Evolutionary conservation across 2,113 vertebrate genomes (phyloP).

Genomic region (Labeo catla): DNA sequence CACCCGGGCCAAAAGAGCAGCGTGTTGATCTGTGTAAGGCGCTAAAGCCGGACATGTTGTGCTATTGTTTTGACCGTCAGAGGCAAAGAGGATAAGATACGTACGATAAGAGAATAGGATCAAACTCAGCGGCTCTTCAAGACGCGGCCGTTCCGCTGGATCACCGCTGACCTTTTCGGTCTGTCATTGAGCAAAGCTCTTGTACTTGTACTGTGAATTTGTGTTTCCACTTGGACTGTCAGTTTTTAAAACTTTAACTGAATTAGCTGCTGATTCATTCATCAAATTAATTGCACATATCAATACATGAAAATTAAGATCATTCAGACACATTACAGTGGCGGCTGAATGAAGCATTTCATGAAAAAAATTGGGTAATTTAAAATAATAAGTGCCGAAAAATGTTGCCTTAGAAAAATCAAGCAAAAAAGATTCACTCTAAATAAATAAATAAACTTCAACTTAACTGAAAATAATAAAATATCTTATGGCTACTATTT

Average conservation of each 20-base stretch:
- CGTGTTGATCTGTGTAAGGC: conserved; percentile 53
- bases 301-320: not conserved
- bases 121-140: not conserved
- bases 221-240: not conserved
- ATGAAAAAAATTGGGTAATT: not conserved
- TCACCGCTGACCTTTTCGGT: not conserved
- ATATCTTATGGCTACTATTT: too few relatives aligned
- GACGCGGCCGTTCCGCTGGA: not conserved
- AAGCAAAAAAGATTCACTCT: not conserved
- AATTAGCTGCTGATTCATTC: not conserved
- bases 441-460: too few relatives aligned
- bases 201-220: not conserved
- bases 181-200: not conserved
- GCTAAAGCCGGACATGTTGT: conserved; percentile 24
- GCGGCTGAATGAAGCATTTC: not conserved
- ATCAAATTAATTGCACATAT: not conserved
- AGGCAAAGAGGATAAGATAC: not conserved
- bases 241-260: not conserved
- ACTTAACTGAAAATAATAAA: too few relatives aligned
- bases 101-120: not conserved
- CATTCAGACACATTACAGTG: not conserved
- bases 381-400: not conserved
- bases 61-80: conserved; percentile 29
- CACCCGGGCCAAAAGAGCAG: conserved; percentile 30
- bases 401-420: not conserved